Percentiles rank a stretch among this genome's conserved stretches.
These are phyloP conservation scores for Amphiura filiformis DNA, from an alignment of 35 echinoderm and acorn worm genomes.

Conservation along the genomic window DNA sequence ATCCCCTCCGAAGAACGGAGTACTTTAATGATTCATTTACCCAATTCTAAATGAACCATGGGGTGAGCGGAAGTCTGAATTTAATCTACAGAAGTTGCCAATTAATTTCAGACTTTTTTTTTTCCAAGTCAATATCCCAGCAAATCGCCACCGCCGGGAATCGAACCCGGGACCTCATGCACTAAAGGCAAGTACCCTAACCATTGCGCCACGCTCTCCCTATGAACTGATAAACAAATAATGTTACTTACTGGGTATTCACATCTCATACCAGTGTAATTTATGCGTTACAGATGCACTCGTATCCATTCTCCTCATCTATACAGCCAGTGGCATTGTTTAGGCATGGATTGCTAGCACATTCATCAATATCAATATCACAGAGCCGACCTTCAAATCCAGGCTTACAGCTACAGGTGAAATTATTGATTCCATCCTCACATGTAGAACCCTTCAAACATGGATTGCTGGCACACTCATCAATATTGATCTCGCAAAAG, in stretches of 20 bases:
- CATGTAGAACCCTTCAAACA: conserved; percentile 59
- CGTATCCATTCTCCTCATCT: conserved; percentile 40
- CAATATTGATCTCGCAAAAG: conserved; percentile 49
- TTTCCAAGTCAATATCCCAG: too few species aligned
- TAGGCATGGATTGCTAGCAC: conserved; percentile 46
- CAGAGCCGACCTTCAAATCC: conserved; percentile 73
- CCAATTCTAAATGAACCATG: too few species aligned
- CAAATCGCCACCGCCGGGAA: too few species aligned
- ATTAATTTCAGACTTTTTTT: too few species aligned
- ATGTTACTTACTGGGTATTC: conserved; percentile 56
- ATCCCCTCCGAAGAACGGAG: too few species aligned
- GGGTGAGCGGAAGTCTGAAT: too few species aligned
- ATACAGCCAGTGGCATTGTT: conserved; percentile 37
- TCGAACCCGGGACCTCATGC: too few species aligned
- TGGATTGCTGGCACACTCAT: conserved; percentile 54
- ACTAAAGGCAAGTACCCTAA: too few species aligned
- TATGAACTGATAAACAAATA: too few species aligned
- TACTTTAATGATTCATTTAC: too few species aligned
- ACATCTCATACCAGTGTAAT: conserved; percentile 69
- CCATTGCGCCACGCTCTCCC: too few species aligned
- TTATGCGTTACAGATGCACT: conserved; percentile 55
- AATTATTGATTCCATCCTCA: conserved; percentile 46
- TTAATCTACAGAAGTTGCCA: too few species aligned
- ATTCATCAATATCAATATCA: conserved; percentile 58
- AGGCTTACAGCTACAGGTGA: conserved; percentile 47